A percentile compares a stretch with the other conserved stretches of the same genome.
phyloP scores from a whole-genome alignment of 1,140 invertebrate species.

The Dinothrombium tinctorium region DNA sequence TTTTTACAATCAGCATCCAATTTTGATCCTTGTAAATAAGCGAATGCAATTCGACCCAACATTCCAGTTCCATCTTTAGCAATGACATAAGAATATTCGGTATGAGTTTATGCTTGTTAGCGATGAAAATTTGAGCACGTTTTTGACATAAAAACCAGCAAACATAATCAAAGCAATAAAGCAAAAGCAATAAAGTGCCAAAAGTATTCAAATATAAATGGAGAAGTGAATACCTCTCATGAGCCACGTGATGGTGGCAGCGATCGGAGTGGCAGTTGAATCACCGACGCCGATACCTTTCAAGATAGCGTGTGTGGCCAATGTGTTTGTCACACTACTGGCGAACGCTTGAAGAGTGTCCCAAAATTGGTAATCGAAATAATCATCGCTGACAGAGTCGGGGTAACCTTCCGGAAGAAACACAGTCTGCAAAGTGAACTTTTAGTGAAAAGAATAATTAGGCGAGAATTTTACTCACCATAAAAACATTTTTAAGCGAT shows the following conservation, averaged over 20 bases:
- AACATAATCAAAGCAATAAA: no score
- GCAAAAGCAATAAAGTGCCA: neutral
- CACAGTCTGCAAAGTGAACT: slow-evolving; percentile 38
- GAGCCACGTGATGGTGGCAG: slow-evolving; percentile 83
- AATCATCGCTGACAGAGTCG: slow-evolving; percentile 67
- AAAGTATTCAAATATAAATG: slow-evolving; percentile 1
- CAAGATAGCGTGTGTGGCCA: slow-evolving; percentile 65
- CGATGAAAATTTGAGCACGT: no score
- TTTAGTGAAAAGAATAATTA: no score
- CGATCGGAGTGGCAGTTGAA: slow-evolving; percentile 51
- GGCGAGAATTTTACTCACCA: no score
- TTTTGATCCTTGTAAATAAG: slow-evolving; percentile 58
- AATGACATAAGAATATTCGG: no score
- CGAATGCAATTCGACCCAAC: slow-evolving; percentile 1
- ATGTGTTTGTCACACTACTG: slow-evolving; percentile 60
- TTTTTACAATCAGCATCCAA: slow-evolving; percentile 63
- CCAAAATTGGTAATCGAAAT: slow-evolving; percentile 73
- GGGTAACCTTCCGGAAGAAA: slow-evolving; percentile 75
- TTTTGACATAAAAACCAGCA: no score
- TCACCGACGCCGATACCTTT: slow-evolving; percentile 78
- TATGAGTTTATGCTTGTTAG: no score
- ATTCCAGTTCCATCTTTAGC: slow-evolving; percentile 3
- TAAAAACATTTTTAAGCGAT: no score
- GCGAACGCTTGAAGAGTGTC: slow-evolving; percentile 81
- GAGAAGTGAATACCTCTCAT: slow-evolving; percentile 32